Base-by-base conservation (phyloP, 2,888 invertebrate genomes). In the Syritta pipiens region DNA sequence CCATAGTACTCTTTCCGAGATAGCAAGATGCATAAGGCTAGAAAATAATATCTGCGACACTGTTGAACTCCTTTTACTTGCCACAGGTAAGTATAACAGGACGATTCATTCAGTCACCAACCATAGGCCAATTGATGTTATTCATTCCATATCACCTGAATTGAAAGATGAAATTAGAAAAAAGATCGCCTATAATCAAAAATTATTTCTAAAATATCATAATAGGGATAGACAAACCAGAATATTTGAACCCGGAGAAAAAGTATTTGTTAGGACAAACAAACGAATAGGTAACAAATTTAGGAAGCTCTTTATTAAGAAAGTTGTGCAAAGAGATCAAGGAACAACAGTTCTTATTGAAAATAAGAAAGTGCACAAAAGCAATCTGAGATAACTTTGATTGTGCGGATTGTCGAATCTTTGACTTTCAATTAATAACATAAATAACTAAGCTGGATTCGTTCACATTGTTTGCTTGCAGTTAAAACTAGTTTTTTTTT, bases 151-250 rank as follows among this genome's bases (percentile, higher is more conserved):
- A 24, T 35, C 35, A 1, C 44, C 51, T 30, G 55, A 62, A 30
- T 53, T 81, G 28, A 40, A 69, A 22, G 59, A 68, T 28, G 53
- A 69, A 6, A 48, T 82, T 5, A 42, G 44, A 5, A 75, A 53
- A 44, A 46, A 67, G 67, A 10, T 55, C 62, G 49, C 24, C 3
- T n/a, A 46, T 7, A 32, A 19, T 14, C 59, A 59, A 26, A 10
- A 28, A 9, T 20, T 6, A 4, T 10, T 17, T 9, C 20, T 59
- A 46, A 9, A 60, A 7, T 32, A 32, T 5, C 60, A 42, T 9
- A 46, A 60, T 12, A 44, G 12, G 28, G 46, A 14, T 9, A 59
- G 32, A 20, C 30, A 46, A 20, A 46, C 59, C 1, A 9, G 32
- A 12, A 46, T 1, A 46, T 46, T n/a, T n/a, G 20, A 30, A 22